phyloP scores from a whole-genome alignment of 2,797 vertebrate species.

The Echiichthys vipera region DNA sequence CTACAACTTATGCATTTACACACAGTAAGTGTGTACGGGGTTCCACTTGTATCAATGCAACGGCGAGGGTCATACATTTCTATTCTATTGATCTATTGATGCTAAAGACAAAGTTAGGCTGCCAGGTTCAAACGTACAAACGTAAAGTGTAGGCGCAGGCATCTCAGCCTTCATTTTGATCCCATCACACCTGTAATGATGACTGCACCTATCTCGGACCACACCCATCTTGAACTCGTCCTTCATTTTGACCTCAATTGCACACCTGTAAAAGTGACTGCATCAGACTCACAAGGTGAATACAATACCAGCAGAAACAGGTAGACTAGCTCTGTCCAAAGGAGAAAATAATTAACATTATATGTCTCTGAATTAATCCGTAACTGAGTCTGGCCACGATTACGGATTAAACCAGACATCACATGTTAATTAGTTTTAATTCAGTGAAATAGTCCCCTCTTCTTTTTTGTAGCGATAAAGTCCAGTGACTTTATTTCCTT shows the following conservation, averaged over 20 bases:
- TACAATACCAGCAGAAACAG: no score
- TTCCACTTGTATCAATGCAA: neutral
- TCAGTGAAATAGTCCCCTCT: neutral
- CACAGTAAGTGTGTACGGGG: neutral
- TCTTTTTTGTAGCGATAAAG: neutral
- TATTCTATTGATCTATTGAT: neutral
- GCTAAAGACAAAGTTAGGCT: neutral
- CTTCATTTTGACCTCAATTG: no score
- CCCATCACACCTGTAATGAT: no score
- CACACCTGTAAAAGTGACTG: no score
- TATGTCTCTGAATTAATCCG: neutral
- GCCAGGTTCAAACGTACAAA: no score
- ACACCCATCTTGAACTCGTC: no score
- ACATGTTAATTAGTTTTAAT: neutral
- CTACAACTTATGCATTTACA: neutral
- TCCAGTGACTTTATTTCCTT: neutral
- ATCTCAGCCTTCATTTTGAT: no score
- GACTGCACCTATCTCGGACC: no score
- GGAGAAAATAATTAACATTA: neutral
- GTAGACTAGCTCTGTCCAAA: neutral
- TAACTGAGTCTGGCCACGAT: neutral
- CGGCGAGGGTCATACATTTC: neutral
- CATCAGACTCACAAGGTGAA: no score
- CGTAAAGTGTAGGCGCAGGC: no score
- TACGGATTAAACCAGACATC: neutral